phyloP scores from a whole-genome alignment of 2,888 invertebrate genomes.

The Tenthredo notha region DNA sequence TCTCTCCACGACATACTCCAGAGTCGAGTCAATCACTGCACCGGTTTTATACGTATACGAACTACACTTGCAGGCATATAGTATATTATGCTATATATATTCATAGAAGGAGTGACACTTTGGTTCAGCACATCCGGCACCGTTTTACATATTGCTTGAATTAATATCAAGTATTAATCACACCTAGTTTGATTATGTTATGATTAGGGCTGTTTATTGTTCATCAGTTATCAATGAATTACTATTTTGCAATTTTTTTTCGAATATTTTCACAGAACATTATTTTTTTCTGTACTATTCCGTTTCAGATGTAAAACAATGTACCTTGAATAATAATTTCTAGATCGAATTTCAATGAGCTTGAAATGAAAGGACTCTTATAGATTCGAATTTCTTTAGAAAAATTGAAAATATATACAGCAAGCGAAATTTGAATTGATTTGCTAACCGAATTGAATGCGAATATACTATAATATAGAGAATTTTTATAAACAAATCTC shows the following conservation, averaged over 20 bases:
- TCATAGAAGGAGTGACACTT: not conserved
- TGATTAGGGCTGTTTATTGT: not conserved
- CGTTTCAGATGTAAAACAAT: not conserved
- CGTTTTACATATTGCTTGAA: not conserved
- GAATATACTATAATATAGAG: not conserved
- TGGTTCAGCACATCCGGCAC: conserved; percentile 12
- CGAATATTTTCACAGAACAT: no score
- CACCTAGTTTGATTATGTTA: not conserved
- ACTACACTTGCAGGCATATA: not conserved
- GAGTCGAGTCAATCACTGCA: conserved; percentile 30
- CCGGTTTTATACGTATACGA: conserved; percentile 4
- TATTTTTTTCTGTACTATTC: not conserved
- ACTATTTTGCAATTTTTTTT: not conserved
- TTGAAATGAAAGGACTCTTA: not conserved
- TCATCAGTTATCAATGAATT: not conserved
- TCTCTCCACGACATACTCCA: conserved; percentile 37
- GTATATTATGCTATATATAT: not conserved
- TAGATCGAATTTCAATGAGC: not conserved
- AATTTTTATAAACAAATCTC: not conserved
- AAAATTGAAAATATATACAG: not conserved
- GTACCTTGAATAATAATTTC: not conserved
- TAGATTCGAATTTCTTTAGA: not conserved
- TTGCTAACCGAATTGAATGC: not conserved
- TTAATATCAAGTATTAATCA: not conserved
- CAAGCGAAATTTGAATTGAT: not conserved